Conservation (phyloP, 2,113 vertebrate genomes). For the Parus major region DNA sequence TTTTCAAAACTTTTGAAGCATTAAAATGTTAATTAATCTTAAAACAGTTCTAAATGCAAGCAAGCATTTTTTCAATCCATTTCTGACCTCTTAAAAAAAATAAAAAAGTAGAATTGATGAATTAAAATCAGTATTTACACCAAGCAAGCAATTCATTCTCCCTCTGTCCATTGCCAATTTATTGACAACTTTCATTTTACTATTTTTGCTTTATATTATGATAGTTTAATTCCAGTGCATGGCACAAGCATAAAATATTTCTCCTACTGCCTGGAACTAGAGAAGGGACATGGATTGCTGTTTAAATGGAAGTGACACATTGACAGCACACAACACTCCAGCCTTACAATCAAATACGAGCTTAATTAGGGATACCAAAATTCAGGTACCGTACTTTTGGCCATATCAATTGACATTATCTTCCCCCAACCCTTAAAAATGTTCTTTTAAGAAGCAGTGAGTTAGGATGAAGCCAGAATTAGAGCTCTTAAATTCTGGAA, state of each 20-base stretch:
- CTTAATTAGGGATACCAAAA: background rate
- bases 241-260: background rate
- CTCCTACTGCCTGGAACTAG: background rate
- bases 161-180: fast-evolving
- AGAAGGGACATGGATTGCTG: background rate
- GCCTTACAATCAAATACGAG: background rate
- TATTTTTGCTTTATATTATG: background rate
- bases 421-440: fast-evolving
- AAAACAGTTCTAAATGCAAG: background rate
- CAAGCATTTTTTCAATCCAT: background rate
- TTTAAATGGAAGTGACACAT: background rate
- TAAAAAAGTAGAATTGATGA: background rate
- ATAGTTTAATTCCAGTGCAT: background rate
- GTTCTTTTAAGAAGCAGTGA: background rate
- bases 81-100: background rate
- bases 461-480: background rate
- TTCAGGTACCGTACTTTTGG: background rate
- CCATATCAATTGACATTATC: background rate
- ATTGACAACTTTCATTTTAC: background rate
- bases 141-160: background rate
- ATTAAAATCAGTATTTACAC: background rate
- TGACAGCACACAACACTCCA: background rate
- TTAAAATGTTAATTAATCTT: background rate
- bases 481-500: background rate
- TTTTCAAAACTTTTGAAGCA: background rate